Evolutionary conservation across 2,888 invertebrate genomes (phyloP), one percentile per base, ranked within the genome.

Genomic region (Imbricaverruca yamaguchii): DNA sequence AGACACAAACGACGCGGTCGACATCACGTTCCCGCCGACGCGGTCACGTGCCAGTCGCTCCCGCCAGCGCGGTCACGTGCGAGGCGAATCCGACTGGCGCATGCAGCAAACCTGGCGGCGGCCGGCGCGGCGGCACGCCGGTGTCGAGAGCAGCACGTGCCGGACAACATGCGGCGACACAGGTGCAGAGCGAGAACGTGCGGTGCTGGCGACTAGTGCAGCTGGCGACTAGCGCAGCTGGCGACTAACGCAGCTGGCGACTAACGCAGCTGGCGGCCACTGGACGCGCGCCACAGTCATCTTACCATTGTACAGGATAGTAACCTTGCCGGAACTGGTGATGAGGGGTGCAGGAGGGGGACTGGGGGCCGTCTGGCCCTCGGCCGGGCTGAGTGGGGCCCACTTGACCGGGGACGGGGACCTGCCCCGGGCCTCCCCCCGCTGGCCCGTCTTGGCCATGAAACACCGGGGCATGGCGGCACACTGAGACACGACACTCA

Each of bases 401-500:
- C 92, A 92, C 86, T 83, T 83, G 84, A 81, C 7, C 69, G 69
- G 82, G 84, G 83, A 83, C 81, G 83, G 85, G 85, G 84, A 84
- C 63, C 81, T 21, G 83, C 83, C 57, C 82, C 82, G 80, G 83
- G 83, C 80, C 84, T 83, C 61, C 80, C 82, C 83, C 83, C 83
- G 65, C 81, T 74, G 81, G 39, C 69, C 82, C 91, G 95, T 95
- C 90, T 95, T 95, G 87, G 95, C 95, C 94, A 95, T 95, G 89
- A 95, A 92, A 91, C 95, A 95, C 89, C 95, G 94, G 90, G 95
- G 95, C 95, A 95, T 95, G 80, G 67, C 82, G 78, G 67, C 80
- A 69, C 69, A 69, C 69, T 39, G 69, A 69, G 25, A 15, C 69
- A 69, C 69, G 15, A 69, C 69, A 69, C 39, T 69, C 69, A 69